Percentiles rank a stretch among this genome's conserved stretches.
Conservation (phyloP, 2,113 vertebrate genomes). For the Tragulus kanchil region DNA sequence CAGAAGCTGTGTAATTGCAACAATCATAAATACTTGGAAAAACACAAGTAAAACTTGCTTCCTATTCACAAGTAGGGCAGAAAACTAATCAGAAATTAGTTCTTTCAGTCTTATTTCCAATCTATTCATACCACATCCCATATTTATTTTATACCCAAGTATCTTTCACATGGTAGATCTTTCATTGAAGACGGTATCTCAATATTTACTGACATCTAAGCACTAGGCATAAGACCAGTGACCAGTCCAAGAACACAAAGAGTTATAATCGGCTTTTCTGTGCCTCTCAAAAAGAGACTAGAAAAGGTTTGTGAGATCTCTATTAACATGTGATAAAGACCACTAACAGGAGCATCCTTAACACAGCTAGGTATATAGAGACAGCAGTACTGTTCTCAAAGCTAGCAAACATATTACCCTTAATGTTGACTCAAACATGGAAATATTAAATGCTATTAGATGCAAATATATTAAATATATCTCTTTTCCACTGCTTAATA, state of each 20-base stretch:
- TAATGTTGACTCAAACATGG: not conserved
- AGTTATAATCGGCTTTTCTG: not conserved
- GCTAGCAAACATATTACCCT: not conserved
- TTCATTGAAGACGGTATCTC: not conserved
- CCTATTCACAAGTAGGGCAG: constrained; percentile 17
- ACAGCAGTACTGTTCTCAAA: not conserved
- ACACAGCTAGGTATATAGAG: not conserved
- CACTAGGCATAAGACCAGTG: not conserved
- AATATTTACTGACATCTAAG: not conserved
- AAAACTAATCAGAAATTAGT: constrained; percentile 7
- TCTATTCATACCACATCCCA: not conserved
- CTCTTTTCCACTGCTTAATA: not conserved
- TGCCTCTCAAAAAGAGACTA: not conserved
- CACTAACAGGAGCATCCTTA: not conserved
- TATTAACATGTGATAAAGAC: not conserved
- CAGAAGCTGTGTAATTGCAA: constrained; percentile 14
- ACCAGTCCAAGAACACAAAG: not conserved
- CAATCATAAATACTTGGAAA: not conserved
- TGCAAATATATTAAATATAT: not conserved
- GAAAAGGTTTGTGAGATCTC: not conserved
- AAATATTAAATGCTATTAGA: constrained; percentile 2
- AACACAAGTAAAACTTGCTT: constrained; percentile 44
- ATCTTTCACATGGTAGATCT: not conserved
- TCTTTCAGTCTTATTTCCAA: not conserved
- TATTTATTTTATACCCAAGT: not conserved